Conservation (phyloP, 2,797 vertebrate genomes). For the Onychomys arenicola region DNA sequence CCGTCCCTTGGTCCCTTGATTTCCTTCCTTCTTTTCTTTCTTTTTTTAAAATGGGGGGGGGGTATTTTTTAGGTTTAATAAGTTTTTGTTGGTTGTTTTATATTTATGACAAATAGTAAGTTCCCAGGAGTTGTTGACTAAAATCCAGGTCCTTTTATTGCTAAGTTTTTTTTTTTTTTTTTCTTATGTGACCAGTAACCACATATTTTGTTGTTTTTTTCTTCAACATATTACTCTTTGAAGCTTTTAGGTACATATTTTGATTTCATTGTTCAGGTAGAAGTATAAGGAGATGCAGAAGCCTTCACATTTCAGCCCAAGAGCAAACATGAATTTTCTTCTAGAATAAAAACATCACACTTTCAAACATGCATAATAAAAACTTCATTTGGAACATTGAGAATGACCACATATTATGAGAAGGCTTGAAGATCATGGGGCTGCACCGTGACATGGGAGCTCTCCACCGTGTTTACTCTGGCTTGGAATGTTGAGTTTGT, state of each 20-base stretch:
- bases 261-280: background rate
- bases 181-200: background rate
- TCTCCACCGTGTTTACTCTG: background rate
- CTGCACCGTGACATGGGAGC: background rate
- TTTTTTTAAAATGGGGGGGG: rapidly evolving
- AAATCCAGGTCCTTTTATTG: background rate
- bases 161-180: background rate
- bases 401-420: background rate
- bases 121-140: background rate
- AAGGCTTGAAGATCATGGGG: background rate
- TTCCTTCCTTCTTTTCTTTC: background rate
- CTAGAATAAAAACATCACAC: background rate
- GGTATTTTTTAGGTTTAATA: background rate
- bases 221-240: background rate
- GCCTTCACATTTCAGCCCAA: constrained; percentile 28
- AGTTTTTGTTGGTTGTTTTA: background rate
- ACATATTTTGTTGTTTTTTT: background rate
- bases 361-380: constrained; percentile 1
- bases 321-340: background rate
- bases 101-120: background rate
- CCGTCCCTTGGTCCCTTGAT: background rate
- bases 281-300: background rate
- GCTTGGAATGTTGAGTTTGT: background rate
- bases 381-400: background rate
- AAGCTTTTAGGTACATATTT: background rate